Percentiles rank a stretch among this genome's conserved stretches.
Conservation (phyloP, 2,113 vertebrate genomes). For the Sinocyclocheilus anophthalmus region DNA sequence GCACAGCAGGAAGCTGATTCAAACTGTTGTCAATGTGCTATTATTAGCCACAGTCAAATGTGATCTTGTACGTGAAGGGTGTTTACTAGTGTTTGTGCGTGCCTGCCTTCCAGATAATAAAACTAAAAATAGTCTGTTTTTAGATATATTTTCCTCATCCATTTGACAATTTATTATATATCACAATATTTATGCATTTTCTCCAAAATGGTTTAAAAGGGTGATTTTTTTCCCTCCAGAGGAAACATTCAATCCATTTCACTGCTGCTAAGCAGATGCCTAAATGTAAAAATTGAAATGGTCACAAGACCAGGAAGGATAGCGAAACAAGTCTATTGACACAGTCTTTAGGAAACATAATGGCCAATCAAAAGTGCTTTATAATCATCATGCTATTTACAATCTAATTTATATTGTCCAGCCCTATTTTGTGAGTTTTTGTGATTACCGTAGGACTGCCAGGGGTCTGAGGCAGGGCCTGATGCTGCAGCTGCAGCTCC, state of each 20-base stretch:
- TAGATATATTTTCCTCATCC: not conserved
- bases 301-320: not conserved
- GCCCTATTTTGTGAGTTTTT: not conserved
- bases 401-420: not conserved
- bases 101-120: not conserved
- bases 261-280: not conserved
- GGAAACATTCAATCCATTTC: not conserved
- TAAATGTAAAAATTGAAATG: not conserved
- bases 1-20: constrained; percentile 1
- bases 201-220: not conserved
- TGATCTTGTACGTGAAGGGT: not conserved
- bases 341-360: not conserved
- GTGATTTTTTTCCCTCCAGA: too few relatives aligned
- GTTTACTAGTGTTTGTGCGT: not conserved
- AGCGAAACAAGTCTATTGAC: too few relatives aligned
- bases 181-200: not conserved
- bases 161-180: not conserved
- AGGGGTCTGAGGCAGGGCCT: constrained; percentile 80
- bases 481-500: constrained; percentile 63
- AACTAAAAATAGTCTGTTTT: not conserved
- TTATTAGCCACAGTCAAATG: not conserved
- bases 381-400: not conserved
- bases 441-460: constrained; percentile 87
- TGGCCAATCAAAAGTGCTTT: not conserved
- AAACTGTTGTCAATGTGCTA: constrained; percentile 16